Evolutionary conservation across 30 jellyfish, hydroid and myxozoan genomes (phyloP).

Genomic region (Aurelia aurita complex sp. Pacific): DNA sequence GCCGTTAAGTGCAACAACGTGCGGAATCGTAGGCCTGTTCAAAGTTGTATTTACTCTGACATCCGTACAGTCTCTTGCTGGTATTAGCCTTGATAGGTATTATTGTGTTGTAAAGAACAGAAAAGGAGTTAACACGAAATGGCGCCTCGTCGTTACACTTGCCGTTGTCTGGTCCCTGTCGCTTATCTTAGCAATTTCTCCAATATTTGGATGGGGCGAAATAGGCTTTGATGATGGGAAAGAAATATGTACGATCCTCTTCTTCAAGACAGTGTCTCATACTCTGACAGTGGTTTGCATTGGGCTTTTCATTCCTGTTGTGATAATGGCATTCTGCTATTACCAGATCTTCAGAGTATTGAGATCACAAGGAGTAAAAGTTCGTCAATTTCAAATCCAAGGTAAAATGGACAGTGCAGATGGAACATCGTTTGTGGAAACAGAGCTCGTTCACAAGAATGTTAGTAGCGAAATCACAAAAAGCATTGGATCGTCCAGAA

Average conservation of each 20-base stretch:
- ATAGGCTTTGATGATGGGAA: slow-evolving; percentile 86
- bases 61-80: slow-evolving; percentile 88
- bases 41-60: slow-evolving; percentile 68
- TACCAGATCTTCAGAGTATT: slow-evolving; percentile 42
- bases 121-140: slow-evolving; percentile 29
- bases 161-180: slow-evolving; percentile 54
- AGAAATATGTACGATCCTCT: slow-evolving; percentile 76
- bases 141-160: slow-evolving; percentile 22
- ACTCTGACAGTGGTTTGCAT: slow-evolving; percentile 60
- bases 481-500: too few species aligned
- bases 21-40: slow-evolving; percentile 52
- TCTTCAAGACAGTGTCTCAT: slow-evolving; percentile 59
- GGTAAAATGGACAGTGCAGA: neutral
- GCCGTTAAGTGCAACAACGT: slow-evolving; percentile 47
- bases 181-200: slow-evolving; percentile 59
- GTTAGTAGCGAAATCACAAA: too few species aligned
- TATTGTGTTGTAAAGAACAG: slow-evolving; percentile 65
- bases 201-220: slow-evolving; percentile 86
- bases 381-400: neutral
- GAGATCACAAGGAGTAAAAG: slow-evolving; percentile 20
- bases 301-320: slow-evolving; percentile 59
- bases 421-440: neutral
- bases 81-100: slow-evolving; percentile 84
- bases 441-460: too few species aligned
- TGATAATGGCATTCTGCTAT: slow-evolving; percentile 75